These are phyloP conservation scores for Drosophila ogumai DNA, from an alignment of 1,140 invertebrate species.

Conservation along the genomic window DNA sequence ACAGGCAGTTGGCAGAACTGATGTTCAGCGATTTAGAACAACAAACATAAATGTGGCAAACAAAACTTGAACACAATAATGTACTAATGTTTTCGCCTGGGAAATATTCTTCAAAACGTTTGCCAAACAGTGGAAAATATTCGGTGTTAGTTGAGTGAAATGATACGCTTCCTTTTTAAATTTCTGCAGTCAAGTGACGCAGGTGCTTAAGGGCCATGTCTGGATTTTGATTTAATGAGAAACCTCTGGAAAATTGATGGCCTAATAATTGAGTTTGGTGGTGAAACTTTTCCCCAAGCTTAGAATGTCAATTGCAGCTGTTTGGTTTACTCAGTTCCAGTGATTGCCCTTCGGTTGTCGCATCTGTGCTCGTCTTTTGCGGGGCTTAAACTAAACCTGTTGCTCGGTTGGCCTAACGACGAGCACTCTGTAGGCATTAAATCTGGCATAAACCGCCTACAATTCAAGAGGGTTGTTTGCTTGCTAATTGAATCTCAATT, in stretches of 20 bases:
- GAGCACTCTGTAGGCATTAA: constrained; percentile 28
- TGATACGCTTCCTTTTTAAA: neutral
- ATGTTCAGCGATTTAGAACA: constrained; percentile 27
- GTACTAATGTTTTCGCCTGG: constrained; percentile 6
- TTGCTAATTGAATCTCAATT: constrained; percentile 40
- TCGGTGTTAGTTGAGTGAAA: constrained; percentile 1
- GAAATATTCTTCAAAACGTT: constrained; percentile 1
- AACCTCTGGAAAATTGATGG: constrained; percentile 38
- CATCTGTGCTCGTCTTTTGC: constrained; percentile 18
- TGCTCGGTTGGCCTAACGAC: constrained; percentile 13
- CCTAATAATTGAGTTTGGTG: constrained; percentile 20
- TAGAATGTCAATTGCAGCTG: constrained; percentile 53
- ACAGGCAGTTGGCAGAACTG: constrained; percentile 26
- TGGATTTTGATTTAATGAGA: constrained; percentile 32
- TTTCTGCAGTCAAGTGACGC: neutral
- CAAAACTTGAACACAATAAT: constrained; percentile 19
- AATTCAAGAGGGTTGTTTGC: constrained; percentile 14
- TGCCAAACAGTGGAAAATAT: constrained; percentile 1
- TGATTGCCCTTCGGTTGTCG: constrained; percentile 12
- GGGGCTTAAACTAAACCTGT: constrained; percentile 27
- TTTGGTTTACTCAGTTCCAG: neutral
- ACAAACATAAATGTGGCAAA: constrained; percentile 40
- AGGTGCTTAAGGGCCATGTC: constrained; percentile 18
- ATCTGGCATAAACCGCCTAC: constrained; percentile 6
- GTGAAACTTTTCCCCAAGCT: constrained; percentile 12